Evolutionary conservation across 2,797 vertebrate species (phyloP), one percentile per base, ranked within the genome.

Genomic region (Momotus momota): DNA sequence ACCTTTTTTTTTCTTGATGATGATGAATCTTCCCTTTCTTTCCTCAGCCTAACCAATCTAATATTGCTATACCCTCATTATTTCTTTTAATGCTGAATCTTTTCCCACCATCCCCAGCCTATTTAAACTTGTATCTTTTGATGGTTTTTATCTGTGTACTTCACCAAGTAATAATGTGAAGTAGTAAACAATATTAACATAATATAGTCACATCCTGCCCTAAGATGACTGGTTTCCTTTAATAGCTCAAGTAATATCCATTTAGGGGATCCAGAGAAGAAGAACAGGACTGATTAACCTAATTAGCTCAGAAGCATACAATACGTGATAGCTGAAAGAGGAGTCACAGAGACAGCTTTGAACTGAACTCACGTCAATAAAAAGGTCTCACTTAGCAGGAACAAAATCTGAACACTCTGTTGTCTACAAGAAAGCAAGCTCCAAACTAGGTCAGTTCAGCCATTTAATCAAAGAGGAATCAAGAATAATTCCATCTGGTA

Each of bases 371-470:
- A 52, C 3, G 48, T 60, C 87, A 80, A 67, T 9, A 87, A 64
- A 12, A 35, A 35, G 35, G 41, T 40, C 27, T 75, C 58, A 41
- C 12, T 67, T 7, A 23, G 27, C 55, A 87, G 51, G 75, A 82
- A 51, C 0, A 0, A 61, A 49, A 73, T 14, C 74, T 87, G 57
- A 49, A 62, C 40, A 38, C 35, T n/a, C 17, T 27, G 3, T 3
- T 72, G 40, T 40, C 26, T 40, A 8, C 15, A 26, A 9, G 13
- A 10, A 70, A 69, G 33, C 27, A n/a, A 66, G 61, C 90, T 29
- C 19, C 52, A 43, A 58, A 65, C 2, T 3, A 31, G n/a, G 27
- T 54, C 5, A 75, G 66, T 21, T 8, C 77, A 86, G 12, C 33
- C 4, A 3, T 4, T n/a, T 38, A 64, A 65, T 10, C 9, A 31